Base-by-base conservation (phyloP, 2,113 vertebrate genomes). In the Plestiodon gilberti region DNA sequence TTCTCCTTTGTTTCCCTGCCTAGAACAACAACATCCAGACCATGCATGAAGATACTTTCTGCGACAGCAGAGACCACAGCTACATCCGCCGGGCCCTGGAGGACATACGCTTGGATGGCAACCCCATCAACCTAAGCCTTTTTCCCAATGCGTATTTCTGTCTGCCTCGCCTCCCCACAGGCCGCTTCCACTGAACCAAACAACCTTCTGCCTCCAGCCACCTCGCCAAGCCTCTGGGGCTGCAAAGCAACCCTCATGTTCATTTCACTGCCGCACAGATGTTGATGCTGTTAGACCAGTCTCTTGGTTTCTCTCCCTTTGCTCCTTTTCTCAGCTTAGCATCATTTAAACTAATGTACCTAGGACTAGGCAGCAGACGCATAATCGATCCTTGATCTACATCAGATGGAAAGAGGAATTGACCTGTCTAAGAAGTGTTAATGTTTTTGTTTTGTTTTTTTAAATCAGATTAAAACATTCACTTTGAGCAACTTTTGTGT, bases 11-110 rank as follows among this genome's bases (percentile, higher is more conserved):
- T 82, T 85, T 10, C 4, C 83, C 25, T 15, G 14, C 0, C 64
- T 92, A 98, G 98, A 97, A 97, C 88, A 98, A 98, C 93, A 94
- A 94, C 92, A 97, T 98, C 88, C 95, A 96, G 90, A 95, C 88
- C 57, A 87, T 98, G 88, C 95, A 94, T 0, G 92, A 89, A 76
- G 96, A 97, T 76, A 91, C 96, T 0, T 98, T 98, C 91, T 98
- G 98, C 0, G 90, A 96, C 65, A 33, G 69, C 10, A 88, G 90
- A 0, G 96, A 97, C 38, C 95, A 85, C 18, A 94, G 70, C 23
- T 95, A 97, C 71, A 88, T 95, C 57, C 96, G 96, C 23, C 89
- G 91, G 70, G 89, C 17, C 1, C 94, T 98, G 75, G 97, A 98
- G 90, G 97, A 98, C 86, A 93, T 98, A 74, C 95, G 97, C 55